Base-by-base conservation (phyloP, 2,113 vertebrate species). In the Brachypteracias leptosomus region DNA sequence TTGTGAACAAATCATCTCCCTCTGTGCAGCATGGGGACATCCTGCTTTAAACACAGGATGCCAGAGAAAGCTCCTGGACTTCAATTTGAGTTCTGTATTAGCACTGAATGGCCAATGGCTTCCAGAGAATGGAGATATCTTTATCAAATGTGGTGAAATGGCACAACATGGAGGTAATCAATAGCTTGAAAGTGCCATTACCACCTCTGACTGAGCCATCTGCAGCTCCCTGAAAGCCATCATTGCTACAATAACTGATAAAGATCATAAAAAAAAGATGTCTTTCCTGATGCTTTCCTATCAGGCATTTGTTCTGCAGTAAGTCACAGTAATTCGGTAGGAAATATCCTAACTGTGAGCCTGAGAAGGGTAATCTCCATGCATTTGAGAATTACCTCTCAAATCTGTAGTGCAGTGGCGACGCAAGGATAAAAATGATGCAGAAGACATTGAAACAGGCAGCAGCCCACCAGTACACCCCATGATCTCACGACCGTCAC, bases 361-460 rank as follows among this genome's bases (percentile, higher is more conserved):
- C 82, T 1, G 7, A 61, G 80, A 74, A 63, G 2, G 0, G 38
- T 28, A 26, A 2, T 16, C 44, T 87, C 54, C 36, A 11, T 13
- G 24, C 47, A 46, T 63, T 36, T 44, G 28, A 40, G 36, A 58
- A 73, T 42, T 40, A 52, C 31, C 26, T 88, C 24, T 70, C 0
- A 1, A 42, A 58, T 20, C 55, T 46, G 16, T n/a, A 7, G 3
- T 7, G 46, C 28, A 7, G 59, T 3, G 20, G 49, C 44, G 19
- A 40, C 1, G 7, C 0, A 4, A 42, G 18, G 51, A 4, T 7
- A 25, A 46, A 36, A 47, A 21, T 2, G 4, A 22, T 0, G 16
- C 0, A 3, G 38, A 46, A n/a, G 36, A 26, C 35, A 2, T 1
- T 10, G 65, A 44, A 22, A 3, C 18, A n/a, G 52, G 47, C 20